A percentile compares a stretch with the other conserved stretches of the same genome.
These are phyloP conservation scores for Hyles lineata DNA, from an alignment of 2,888 invertebrate genomes.

Conservation along the genomic window DNA sequence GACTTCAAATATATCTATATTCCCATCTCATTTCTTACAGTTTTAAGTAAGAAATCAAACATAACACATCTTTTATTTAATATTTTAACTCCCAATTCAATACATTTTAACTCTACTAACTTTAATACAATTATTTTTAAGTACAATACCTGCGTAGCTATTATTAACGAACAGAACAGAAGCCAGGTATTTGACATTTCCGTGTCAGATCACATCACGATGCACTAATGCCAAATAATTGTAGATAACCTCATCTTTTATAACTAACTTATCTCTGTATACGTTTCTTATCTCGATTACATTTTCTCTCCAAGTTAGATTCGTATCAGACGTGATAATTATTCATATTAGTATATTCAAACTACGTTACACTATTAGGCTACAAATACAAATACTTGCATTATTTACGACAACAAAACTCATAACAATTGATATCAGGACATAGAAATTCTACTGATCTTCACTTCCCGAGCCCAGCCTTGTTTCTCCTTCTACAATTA, in stretches of 20 bases:
- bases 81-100: too few species aligned
- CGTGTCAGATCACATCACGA: constrained; percentile 13
- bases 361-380: not conserved
- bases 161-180: constrained; percentile 7
- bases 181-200: constrained; percentile 8
- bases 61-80: too few species aligned
- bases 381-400: not conserved
- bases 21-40: too few species aligned
- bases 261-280: not conserved
- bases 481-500: too few species aligned
- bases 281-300: constrained; percentile 16
- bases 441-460: too few species aligned
- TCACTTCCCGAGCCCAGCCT: too few species aligned
- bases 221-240: not conserved
- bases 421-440: too few species aligned
- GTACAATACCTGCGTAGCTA: not conserved
- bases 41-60: too few species aligned
- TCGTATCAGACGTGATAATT: not conserved
- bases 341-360: not conserved
- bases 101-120: not conserved
- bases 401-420: too few species aligned
- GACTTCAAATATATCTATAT: too few species aligned
- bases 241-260: constrained; percentile 12
- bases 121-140: not conserved
- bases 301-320: not conserved